Evolutionary conservation across 2,113 vertebrate genomes (phyloP).

Genomic region (Hylia prasina): DNA sequence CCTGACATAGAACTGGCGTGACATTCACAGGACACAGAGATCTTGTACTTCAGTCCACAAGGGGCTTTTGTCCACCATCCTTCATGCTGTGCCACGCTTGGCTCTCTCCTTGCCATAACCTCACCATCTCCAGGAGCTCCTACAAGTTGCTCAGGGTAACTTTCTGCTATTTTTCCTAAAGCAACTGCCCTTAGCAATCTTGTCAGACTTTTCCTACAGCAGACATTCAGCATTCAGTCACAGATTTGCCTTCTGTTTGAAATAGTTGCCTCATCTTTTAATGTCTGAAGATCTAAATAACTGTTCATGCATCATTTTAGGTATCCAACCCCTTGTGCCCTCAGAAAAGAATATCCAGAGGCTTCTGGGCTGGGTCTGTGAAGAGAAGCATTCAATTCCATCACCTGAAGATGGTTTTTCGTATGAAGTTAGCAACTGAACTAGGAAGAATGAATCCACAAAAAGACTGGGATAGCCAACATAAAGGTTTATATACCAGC

Average conservation of each 20-base stretch:
- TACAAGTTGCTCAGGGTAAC: background rate
- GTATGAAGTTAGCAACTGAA: background rate
- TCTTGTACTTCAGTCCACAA: background rate
- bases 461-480: background rate
- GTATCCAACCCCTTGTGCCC: background rate
- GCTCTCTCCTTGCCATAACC: background rate
- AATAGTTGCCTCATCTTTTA: background rate
- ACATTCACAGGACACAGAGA: background rate
- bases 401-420: background rate
- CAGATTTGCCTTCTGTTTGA: background rate
- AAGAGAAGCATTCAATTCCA: background rate
- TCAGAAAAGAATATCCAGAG: background rate
- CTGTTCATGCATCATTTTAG: background rate
- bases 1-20: background rate
- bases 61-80: accelerated
- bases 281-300: background rate
- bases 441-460: background rate
- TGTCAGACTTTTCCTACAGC: background rate
- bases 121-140: background rate
- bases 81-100: background rate
- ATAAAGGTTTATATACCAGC: background rate
- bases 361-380: background rate
- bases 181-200: background rate
- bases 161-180: background rate
- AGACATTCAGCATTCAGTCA: background rate